Conservation (phyloP, 2,797 vertebrate genomes). For the Cossypha heuglini region DNA sequence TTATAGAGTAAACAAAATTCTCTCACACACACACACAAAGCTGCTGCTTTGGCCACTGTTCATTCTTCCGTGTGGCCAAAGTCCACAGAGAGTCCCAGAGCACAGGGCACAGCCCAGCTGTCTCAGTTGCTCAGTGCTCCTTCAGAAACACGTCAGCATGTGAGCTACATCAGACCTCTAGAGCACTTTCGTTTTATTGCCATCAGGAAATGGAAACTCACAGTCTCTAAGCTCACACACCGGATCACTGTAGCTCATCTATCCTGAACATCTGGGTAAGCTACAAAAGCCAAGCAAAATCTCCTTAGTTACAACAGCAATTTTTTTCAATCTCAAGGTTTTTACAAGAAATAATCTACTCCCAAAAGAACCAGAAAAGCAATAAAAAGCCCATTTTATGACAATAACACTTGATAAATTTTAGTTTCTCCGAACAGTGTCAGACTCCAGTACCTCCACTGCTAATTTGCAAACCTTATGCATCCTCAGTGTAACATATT, state of each 20-base stretch:
- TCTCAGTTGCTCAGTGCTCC: not conserved
- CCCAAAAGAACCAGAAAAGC: not conserved
- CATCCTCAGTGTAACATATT: rapidly evolving
- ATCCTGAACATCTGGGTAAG: not conserved
- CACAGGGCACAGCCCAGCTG: not conserved
- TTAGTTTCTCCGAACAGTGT: not conserved
- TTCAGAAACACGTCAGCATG: not conserved
- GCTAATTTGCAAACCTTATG: not conserved
- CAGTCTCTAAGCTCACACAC: not conserved
- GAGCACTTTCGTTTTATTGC: not conserved
- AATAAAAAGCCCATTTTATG: not conserved
- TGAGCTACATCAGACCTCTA: not conserved
- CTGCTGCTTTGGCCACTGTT: not conserved
- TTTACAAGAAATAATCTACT: not conserved
- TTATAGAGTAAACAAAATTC: not conserved
- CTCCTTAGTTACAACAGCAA: not conserved
- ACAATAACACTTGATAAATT: not conserved
- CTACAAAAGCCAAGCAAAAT: not conserved
- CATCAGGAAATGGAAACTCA: not conserved
- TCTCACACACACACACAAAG: rapidly evolving
- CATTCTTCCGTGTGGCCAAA: rapidly evolving
- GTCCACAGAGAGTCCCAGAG: rapidly evolving
- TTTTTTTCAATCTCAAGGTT: not conserved
- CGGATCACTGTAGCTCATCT: not conserved
- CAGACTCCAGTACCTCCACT: not conserved